Base-by-base conservation (phyloP, 2,113 vertebrate genomes). In the Podilymbus podiceps region DNA sequence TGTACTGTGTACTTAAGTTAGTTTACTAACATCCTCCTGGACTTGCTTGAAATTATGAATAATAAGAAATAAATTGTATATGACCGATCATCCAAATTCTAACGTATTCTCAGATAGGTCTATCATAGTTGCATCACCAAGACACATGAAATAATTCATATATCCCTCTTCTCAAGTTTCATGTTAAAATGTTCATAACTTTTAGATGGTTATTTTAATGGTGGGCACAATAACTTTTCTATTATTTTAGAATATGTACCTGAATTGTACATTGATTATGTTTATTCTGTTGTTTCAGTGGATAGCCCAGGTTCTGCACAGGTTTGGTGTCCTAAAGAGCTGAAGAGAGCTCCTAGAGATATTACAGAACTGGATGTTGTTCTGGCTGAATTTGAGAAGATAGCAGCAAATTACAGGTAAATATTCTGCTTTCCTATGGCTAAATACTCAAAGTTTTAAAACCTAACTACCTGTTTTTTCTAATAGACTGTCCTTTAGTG, bases 331-430 rank as follows among this genome's bases (percentile, higher is more conserved):
- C 91, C 93, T 75, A 97, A 97, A 79, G 80, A 87, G 44, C 52
- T 95, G 87, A 97, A 93, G 78, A 98, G 96, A 77, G 85, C 82
- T 85, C 6, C 68, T 40, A 97, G 89, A 68, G 96, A 97, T 89
- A 82, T 98, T 64, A 98, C 82, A 86, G 98, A 98, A 47, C 88
- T 98, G 59, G 98, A 98, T 81, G 88, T 98, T 79, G 80, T 98
- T 94, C 95, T 99, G 86, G 75, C 92, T n/a, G 95, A 95, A 20
- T 98, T 98, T 92, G 98, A 98, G 91, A 95, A 98, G 44, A 91
- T 95, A 86, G 52, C 97, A 79, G 74, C 84, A 47, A 80, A 98
- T 63, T 98, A 98, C 76, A 96, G 89, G 99, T 99, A 97, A 98
- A 97, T 93, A 47, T 52, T 86, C 69, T 66, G 33, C 79, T 94